Base-by-base conservation (phyloP, 2,888 invertebrate genomes). In the Drosophila algonquin region DNA sequence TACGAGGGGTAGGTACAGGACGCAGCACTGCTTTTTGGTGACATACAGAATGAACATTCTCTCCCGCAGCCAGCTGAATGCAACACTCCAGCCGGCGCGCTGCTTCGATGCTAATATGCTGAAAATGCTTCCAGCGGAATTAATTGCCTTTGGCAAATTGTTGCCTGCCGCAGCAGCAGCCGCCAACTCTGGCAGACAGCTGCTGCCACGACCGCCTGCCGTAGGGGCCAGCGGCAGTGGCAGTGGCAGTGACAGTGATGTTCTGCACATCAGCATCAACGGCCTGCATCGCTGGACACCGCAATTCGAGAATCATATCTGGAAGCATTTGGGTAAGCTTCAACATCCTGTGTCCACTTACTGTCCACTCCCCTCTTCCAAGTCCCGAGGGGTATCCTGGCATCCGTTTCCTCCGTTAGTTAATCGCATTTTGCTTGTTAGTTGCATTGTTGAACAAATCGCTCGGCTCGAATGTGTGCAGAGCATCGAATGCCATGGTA, bases 141-240 rank as follows among this genome's bases (percentile, higher is more conserved):
- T 92, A 90, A 92, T 92, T 90, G 90, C 90, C 76, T 92, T 92
- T 80, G 92, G 92, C 76, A 91, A 91, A 90, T 90, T 91, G 81
- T 80, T 90, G 79, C 90, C 90, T 69, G 83, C 81, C 47, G 70
- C 83, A 8, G 27, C 60, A 27, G 21, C 60, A 27, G 14, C 52
- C 16, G 57, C 64, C 48, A 52, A 5, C 73, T 60, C 77, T 59
- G 51, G 69, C 73, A 63, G 79, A 52, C 84, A 79, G n/a, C 8
- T 30, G n/a, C 62, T 84, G 72, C 77, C 78, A 61, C 77, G 68
- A 21, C 67, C 77, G 24, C 67, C 58, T n/a, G 74, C 70, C 30
- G 71, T 70, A 48, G 9, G 75, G 61, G 63, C 50, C 55, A 32
- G 51, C 30, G 52, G 78, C 83, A 87, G 21, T 21, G 21, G 21